Base-by-base conservation (phyloP, 1,140 invertebrate species). In the Drosophila pruinosa region DNA sequence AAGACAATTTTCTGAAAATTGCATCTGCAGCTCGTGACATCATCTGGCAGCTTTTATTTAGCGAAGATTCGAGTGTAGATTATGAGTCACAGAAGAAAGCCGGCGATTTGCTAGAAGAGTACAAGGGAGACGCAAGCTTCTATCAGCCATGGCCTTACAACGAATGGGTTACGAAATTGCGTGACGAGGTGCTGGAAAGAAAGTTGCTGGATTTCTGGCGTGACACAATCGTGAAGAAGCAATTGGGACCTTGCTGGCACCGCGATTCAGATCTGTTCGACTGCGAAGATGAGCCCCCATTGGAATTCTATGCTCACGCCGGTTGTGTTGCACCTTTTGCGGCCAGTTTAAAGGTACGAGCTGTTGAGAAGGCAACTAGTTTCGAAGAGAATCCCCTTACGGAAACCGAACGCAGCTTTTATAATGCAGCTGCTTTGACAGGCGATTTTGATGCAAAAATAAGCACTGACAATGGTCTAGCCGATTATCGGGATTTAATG, bases 211-310 rank as follows among this genome's bases (percentile, higher is more conserved):
- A 85, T 7, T 91, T 91, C 34, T 91, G 90, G 90, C 67, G 75
- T 0, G 57, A 91, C 0, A 53, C 53, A 4, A 41, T 91, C 8
- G 90, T 91, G 0, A 59, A 71, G 36, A 72, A 70, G 3, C 72
- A 83, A 38, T 17, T 91, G 21, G 90, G 90, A 6, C 76, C 86
- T 0, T 89, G 89, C 31, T 91, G 85, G 81, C 81, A 81, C 0
- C 74, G 76, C 0, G 90, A 91, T 22, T 88, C 78, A 4, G 90
- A 91, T 69, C 53, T 72, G 1, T 89, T 90, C 36, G 90, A 90
- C 21, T 22, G 62, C 5, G 68, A 75, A 1, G 85, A 90, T 8
- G 76, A 73, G 31, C 72, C 77, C 0, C 75, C 83, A 1, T 10
- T 78, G 26, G 78, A 86, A 26, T 91, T 91, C 38, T 91, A 91